These are phyloP conservation scores for Eucidaris tribuloides DNA, from an alignment of 35 echinoderm and acorn worm species.

Conservation along the genomic window DNA sequence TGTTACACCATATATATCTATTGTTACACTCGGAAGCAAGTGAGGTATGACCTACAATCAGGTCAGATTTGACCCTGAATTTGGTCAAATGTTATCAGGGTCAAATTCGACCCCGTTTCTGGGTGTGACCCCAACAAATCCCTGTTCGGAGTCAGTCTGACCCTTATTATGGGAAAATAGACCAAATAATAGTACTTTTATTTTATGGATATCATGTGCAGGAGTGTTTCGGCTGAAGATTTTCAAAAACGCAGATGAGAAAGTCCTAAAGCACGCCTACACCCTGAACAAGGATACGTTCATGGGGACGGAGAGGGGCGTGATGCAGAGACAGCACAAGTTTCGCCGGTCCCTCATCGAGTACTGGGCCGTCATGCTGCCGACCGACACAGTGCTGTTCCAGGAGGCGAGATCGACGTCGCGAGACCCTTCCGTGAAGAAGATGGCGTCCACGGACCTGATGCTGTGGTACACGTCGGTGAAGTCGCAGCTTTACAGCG, in stretches of 20 bases:
- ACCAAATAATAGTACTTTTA: too few relatives aligned
- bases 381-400: conserved; percentile 34
- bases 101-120: too few relatives aligned
- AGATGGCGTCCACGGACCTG: conserved; percentile 23
- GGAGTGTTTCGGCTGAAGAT: conserved; percentile 52
- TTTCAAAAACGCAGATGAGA: conserved; percentile 44
- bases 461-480: conserved; percentile 31
- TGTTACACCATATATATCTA: too few relatives aligned
- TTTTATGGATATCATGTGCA: too few relatives aligned
- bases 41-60: too few relatives aligned
- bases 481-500: conserved; percentile 37
- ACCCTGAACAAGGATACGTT: conserved; percentile 39
- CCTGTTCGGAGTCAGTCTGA: too few relatives aligned
- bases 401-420: conserved; percentile 25
- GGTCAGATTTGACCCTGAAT: too few relatives aligned
- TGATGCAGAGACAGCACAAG: not conserved
- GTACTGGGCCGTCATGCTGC: conserved; percentile 49
- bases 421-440: conserved; percentile 15
- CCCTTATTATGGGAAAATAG: too few relatives aligned
- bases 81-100: too few relatives aligned
- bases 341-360: not conserved
- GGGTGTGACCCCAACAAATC: too few relatives aligned
- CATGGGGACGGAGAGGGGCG: conserved; percentile 30
- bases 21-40: too few relatives aligned
- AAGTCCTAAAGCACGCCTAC: conserved; percentile 33